phyloP scores from a whole-genome alignment of 2,888 invertebrate genomes.

The Cartodere bifasciata region DNA sequence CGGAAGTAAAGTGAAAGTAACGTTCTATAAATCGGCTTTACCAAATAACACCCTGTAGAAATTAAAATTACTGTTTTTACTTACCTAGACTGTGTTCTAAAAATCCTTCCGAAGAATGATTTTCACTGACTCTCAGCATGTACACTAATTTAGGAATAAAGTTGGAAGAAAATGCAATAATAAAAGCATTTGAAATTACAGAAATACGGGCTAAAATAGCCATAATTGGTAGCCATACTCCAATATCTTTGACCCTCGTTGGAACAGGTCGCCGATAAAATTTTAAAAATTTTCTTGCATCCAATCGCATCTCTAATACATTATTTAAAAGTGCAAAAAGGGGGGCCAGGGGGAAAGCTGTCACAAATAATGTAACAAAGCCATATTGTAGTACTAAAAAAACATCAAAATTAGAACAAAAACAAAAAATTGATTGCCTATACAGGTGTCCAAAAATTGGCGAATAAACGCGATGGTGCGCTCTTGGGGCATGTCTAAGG shows the following conservation, averaged over 20 bases:
- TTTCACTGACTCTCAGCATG: slow-evolving; percentile 37
- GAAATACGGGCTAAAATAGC: slow-evolving; percentile 61
- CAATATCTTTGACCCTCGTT: slow-evolving; percentile 60
- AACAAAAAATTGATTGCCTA: too few species aligned
- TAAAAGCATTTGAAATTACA: slow-evolving; percentile 63
- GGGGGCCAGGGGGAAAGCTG: slow-evolving; percentile 76
- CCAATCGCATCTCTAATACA: slow-evolving; percentile 68
- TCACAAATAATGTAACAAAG: slow-evolving; percentile 74
- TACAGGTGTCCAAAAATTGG: too few species aligned
- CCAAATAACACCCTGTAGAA: too few species aligned
- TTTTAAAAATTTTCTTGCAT: slow-evolving; percentile 69
- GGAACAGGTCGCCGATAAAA: slow-evolving; percentile 63
- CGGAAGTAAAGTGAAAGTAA: too few species aligned
- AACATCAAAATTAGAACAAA: too few species aligned
- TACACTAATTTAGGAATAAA: slow-evolving; percentile 71
- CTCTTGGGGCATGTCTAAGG: too few species aligned
- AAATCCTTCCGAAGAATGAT: slow-evolving; percentile 46
- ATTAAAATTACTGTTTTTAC: too few species aligned
- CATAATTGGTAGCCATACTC: slow-evolving; percentile 67
- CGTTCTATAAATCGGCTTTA: too few species aligned
- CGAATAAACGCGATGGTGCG: too few species aligned
- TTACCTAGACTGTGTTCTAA: slow-evolving; percentile 53
- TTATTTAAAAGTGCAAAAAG: slow-evolving; percentile 73
- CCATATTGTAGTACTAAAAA: slow-evolving; percentile 70
- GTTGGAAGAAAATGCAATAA: slow-evolving; percentile 72